A percentile compares a stretch with the other conserved stretches of the same genome.
Conservation (phyloP, 2,113 vertebrate species). For the Strix uralensis region DNA sequence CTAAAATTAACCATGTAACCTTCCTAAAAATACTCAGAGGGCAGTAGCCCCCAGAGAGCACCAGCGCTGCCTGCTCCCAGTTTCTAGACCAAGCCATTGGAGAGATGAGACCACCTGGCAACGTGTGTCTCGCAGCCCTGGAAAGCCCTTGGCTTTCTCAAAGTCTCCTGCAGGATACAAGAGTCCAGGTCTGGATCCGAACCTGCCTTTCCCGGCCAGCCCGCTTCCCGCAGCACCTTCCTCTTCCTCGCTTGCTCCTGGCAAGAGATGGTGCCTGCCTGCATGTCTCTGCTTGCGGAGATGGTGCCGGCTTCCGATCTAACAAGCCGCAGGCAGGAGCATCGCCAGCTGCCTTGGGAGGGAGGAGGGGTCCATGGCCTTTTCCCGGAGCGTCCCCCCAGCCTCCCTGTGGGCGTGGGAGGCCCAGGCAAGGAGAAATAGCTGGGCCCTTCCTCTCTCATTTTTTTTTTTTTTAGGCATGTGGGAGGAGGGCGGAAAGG, state of each 20-base stretch:
- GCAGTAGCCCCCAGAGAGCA: slow-evolving; percentile 10
- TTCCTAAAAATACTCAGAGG: slow-evolving; percentile 67
- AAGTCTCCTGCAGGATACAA: neutral
- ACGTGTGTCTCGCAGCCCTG: neutral
- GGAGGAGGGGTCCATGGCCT: neutral
- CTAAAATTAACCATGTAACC: slow-evolving; percentile 62
- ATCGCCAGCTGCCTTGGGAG: neutral
- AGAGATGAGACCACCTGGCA: slow-evolving; percentile 28
- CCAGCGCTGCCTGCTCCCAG: neutral
- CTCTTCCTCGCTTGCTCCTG: neutral
- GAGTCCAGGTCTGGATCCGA: neutral
- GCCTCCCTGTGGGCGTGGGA: neutral
- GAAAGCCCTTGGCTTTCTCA: slow-evolving; percentile 23
- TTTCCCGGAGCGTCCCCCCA: neutral
- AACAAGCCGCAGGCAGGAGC: neutral
- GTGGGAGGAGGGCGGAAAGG: slow-evolving; percentile 17
- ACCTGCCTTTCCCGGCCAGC: neutral
- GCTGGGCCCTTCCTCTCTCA: neutral
- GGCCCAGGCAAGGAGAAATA: neutral
- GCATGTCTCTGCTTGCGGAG: neutral
- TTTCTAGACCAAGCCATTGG: slow-evolving; percentile 58
- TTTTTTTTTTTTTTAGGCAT: neutral
- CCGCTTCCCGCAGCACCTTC: neutral
- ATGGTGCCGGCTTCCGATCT: neutral
- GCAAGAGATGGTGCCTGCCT: neutral